These are phyloP conservation scores for Endotricha flammealis DNA, from an alignment of 2,888 invertebrate species.

Conservation along the genomic window DNA sequence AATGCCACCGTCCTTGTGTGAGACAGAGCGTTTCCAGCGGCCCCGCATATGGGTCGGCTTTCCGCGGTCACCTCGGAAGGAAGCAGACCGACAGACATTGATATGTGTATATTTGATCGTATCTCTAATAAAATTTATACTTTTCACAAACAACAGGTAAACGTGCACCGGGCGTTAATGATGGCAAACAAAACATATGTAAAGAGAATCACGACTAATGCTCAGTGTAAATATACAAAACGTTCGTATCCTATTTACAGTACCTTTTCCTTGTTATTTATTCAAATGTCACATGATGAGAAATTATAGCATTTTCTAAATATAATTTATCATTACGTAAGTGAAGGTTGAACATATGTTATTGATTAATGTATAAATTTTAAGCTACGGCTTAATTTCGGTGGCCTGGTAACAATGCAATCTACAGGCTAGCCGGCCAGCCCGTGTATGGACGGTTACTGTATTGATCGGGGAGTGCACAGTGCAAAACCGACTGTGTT, in stretches of 20 bases:
- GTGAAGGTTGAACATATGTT: background rate
- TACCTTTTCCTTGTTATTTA: background rate
- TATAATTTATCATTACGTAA: background rate
- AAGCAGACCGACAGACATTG: conserved; percentile 5
- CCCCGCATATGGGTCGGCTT: conserved; percentile 45
- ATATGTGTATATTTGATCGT: conserved; percentile 7
- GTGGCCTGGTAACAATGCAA: conserved; percentile 18
- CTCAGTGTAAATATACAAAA: conserved; percentile 20
- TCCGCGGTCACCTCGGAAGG: conserved; percentile 26
- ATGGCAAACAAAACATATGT: conserved; percentile 17
- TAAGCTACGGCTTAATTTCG: conserved; percentile 16
- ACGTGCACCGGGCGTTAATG: conserved; percentile 15
- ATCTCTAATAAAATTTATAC: conserved; percentile 7
- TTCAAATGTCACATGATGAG: conserved; percentile 10
- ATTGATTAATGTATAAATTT: conserved; percentile 4
- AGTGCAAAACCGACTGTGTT: conserved; percentile 19
- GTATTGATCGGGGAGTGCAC: conserved; percentile 25
- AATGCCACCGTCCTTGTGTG: conserved; percentile 64
- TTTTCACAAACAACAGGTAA: conserved; percentile 8
- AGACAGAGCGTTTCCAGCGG: conserved; percentile 39
- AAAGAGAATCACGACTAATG: conserved; percentile 26
- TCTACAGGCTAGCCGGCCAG: conserved; percentile 20
- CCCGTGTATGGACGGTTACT: conserved; percentile 22
- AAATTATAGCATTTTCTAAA: background rate
- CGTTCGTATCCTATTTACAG: conserved; percentile 15